A percentile compares a stretch with the other conserved stretches of the same genome.
phyloP scores from a whole-genome alignment of 2,113 vertebrate genomes.

The Catharus minimus region DNA sequence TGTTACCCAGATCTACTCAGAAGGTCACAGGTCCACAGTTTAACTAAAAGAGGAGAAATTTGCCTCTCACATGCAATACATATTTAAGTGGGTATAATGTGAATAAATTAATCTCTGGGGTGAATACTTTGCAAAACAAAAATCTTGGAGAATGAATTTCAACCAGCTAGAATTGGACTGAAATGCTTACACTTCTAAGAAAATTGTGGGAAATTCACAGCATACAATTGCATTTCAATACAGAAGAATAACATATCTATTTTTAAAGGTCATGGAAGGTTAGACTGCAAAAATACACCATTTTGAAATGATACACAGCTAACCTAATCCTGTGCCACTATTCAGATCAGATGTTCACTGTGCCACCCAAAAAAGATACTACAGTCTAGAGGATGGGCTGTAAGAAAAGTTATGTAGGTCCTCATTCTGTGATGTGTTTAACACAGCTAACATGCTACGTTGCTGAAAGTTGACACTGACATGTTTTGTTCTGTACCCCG shows the following conservation, averaged over 20 bases:
- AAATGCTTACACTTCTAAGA: not conserved
- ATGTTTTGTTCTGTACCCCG: not conserved
- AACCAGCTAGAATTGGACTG: not conserved
- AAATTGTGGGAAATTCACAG: not conserved
- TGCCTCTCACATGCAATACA: constrained; percentile 16
- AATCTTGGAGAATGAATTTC: constrained; percentile 26
- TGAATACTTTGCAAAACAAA: not conserved
- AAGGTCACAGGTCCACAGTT: constrained; percentile 9
- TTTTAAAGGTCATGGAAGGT: not conserved
- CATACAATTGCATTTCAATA: not conserved
- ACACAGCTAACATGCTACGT: rapidly evolving
- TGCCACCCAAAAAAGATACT: not conserved
- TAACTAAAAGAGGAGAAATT: constrained; percentile 24
- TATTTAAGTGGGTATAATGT: constrained; percentile 59
- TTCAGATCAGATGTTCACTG: not conserved
- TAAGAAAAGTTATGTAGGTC: not conserved
- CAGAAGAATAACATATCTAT: not conserved
- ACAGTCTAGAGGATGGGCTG: not conserved
- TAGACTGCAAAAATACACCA: not conserved
- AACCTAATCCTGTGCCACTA: not conserved
- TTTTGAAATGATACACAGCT: not conserved
- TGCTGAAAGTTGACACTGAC: not conserved
- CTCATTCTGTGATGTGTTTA: not conserved
- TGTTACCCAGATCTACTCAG: not conserved
- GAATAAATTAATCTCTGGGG: constrained; percentile 37